Evolutionary conservation across 1,140 invertebrate genomes (phyloP).

Genomic region (Zeugodacus cucurbitae): DNA sequence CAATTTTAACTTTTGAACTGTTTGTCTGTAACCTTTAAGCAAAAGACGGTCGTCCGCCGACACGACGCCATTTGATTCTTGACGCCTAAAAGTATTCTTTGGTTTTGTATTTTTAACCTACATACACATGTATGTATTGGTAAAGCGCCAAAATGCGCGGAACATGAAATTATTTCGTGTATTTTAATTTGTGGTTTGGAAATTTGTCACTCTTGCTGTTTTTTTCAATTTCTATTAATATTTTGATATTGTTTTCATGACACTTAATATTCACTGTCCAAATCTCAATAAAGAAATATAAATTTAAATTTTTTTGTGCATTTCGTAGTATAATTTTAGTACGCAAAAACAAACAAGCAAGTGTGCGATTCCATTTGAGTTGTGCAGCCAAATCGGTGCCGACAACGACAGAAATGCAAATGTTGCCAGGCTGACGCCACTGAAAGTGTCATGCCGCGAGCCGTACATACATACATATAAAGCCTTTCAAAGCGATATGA

Average conservation of each 20-base stretch:
- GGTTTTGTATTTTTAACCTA: no score
- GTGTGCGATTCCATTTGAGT: not conserved
- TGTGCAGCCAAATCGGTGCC: not conserved
- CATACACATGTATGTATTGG: not conserved
- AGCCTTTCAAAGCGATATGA: not conserved
- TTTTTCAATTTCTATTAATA: not conserved
- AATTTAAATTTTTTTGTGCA: not conserved
- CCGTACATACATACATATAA: no score
- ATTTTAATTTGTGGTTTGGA: not conserved
- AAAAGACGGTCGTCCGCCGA: not conserved
- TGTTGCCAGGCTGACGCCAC: constrained; percentile 17
- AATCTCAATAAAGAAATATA: constrained; percentile 22
- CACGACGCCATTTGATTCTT: not conserved
- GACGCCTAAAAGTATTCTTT: no score
- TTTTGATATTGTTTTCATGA: not conserved
- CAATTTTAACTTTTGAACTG: not conserved
- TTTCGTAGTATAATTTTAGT: not conserved
- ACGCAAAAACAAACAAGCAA: not conserved
- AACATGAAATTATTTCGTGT: not conserved
- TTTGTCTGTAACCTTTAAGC: not conserved
- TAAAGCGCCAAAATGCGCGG: not conserved
- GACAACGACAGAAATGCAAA: not conserved
- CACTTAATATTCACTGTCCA: not conserved
- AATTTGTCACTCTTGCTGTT: not conserved
- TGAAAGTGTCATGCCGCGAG: not conserved